Evolutionary conservation across 2,888 invertebrate species (phyloP), one percentile per base, ranked within the genome.

Genomic region (Rhodophaea formosa): DNA sequence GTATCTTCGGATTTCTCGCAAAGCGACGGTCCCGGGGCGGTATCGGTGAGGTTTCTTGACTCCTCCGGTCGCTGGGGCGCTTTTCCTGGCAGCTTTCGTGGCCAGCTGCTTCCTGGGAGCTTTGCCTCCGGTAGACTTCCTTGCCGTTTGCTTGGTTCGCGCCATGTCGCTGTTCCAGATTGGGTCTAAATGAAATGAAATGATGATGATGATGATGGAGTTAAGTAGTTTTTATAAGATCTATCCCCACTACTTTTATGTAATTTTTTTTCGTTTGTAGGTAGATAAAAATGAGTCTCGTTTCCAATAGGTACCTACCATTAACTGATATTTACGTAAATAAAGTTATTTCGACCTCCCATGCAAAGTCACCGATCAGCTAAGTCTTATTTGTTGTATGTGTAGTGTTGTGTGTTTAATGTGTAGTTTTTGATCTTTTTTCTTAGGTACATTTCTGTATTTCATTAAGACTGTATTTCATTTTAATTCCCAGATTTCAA

Each of bases 21-120:
- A 86, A 43, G 95, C 95, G 0, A 95, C 94, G 0, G 94, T 94
- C 30, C 95, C 94, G 0, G 94, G 94, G 0, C 94, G 88, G 78
- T 94, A 95, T 72, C 95, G 88, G 83, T 95, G 95, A 0, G 95
- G 95, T 80, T 95, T 95, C 79, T 95, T 95, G 3, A 95, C 94
- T 23, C 95, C 95, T 17, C 95, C 95, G 0, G 95, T 94, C 0
- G 95, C 94, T 23, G 95, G 94, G 0, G 95, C 95, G 71, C 94
- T 94, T 77, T 95, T 95, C 64, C 95, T 88, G 0, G 94, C 95
- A 0, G 95, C 95, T 82, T 95, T 95, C 0, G 94, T 95, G 0
- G 94, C 94, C 61, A 95, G 76, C 71, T 94, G 94, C 74, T 95
- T 95, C 54, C 95, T 84, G 0, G 95, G 95, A 30, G 95, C 95